These are phyloP conservation scores for Hyposoter dolosus DNA, from an alignment of 2,888 invertebrate genomes.

Conservation along the genomic window DNA sequence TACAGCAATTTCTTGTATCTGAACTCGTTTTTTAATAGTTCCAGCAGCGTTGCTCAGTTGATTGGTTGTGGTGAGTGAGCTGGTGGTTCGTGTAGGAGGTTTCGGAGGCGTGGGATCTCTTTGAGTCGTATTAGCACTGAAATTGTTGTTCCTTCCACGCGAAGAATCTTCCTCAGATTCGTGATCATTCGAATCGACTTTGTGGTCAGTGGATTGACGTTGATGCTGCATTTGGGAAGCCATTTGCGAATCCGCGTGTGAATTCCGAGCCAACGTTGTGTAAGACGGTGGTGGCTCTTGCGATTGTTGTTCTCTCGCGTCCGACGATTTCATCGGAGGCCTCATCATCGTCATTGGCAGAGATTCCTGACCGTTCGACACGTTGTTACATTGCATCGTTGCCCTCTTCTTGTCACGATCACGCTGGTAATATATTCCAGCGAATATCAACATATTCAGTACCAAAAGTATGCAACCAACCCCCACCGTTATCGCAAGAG, in stretches of 20 bases:
- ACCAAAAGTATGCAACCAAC: conserved; percentile 90
- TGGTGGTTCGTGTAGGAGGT: conserved; percentile 82
- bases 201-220: conserved; percentile 55
- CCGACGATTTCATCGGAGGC: conserved; percentile 81
- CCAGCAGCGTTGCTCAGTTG: conserved; percentile 78
- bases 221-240: conserved; percentile 20
- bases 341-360: conserved; percentile 82
- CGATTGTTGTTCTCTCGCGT: conserved; percentile 78
- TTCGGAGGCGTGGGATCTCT: conserved; percentile 79
- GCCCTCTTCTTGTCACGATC: conserved; percentile 86
- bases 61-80: conserved; percentile 71
- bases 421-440: conserved; percentile 91
- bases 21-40: conserved; percentile 91
- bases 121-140: conserved; percentile 68
- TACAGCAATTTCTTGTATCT: conserved; percentile 93
- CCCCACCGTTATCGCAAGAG: conserved; percentile 91
- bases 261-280: conserved; percentile 84
- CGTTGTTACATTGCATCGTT: conserved; percentile 77
- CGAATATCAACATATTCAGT: conserved; percentile 91
- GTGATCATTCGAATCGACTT: conserved; percentile 37
- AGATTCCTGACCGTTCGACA: conserved; percentile 82
- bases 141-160: conserved; percentile 48
- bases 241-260: conserved; percentile 67
- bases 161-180: conserved; percentile 22
- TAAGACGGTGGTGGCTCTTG: conserved; percentile 86